Evolutionary conservation across 2,888 invertebrate genomes (phyloP), one percentile per base, ranked within the genome.

Genomic region (Drosophila siamana): DNA sequence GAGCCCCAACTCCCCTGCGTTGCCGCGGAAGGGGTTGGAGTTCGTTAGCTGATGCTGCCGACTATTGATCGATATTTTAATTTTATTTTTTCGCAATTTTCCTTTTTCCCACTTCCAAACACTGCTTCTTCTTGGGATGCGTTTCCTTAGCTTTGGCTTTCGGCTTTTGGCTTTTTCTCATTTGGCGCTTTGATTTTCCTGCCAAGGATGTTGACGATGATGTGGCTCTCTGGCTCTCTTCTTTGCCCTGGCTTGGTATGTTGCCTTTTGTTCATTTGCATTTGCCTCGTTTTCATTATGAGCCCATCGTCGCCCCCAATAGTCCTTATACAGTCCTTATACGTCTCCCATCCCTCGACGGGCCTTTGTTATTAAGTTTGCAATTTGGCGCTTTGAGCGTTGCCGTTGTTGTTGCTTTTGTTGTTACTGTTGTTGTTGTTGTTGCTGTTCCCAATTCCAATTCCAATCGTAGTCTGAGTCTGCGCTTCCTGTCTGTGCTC

Each of bases 51-150:
- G 73, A 57, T 61, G 67, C 86, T 79, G 80, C 64, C 84, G 73
- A 74, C 74, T 80, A 74, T 76, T 87, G 90, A 91, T 91, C 91
- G 91, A 91, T 90, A 90, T 90, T 90, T 91, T 90, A 91, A 90
- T 89, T 90, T 89, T 85, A 88, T 86, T 89, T 65, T 74, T 80
- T 78, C 63, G 57, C 78, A 80, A 66, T 81, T 80, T 74, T 75
- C 56, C 46, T 44, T 48, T 46, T 56, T 46, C 7, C 1, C 4
- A 3, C 16, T 9, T 7, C 15, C 11, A n/a, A n/a, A n/a, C 6
- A 0, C 28, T 16, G 9, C 1, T 64, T 33, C 54, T 70, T 62
- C 61, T 63, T 62, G 65, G 57, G 71, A 63, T 86, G 74, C 81
- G 81, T 87, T 87, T 87, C 87, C 85, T 73, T 69, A 74, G 85